phyloP scores from a whole-genome alignment of 2,888 invertebrate genomes.

The Drosophila emarginata region DNA sequence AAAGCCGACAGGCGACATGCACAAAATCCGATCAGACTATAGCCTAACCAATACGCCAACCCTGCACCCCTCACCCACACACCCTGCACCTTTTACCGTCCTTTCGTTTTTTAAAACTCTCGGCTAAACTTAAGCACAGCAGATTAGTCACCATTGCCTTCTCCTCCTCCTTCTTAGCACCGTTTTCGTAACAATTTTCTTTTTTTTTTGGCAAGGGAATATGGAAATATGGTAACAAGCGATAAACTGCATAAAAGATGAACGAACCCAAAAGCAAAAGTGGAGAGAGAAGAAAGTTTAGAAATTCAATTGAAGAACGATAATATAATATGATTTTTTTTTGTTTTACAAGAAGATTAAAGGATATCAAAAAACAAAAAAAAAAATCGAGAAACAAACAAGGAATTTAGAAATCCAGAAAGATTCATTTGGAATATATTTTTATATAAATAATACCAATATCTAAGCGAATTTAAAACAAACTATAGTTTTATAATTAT shows the following conservation, averaged over 20 bases:
- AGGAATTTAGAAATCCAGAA: too few relatives aligned
- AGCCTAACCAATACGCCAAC: constrained; percentile 2
- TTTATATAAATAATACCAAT: too few relatives aligned
- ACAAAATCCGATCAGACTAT: constrained; percentile 61
- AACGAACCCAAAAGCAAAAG: not conserved
- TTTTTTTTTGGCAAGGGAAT: constrained; percentile 31
- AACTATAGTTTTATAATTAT: too few relatives aligned
- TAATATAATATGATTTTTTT: too few relatives aligned
- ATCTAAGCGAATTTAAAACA: too few relatives aligned
- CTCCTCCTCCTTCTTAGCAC: not conserved
- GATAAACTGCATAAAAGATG: not conserved
- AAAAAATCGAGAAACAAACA: too few relatives aligned
- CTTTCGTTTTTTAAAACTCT: constrained; percentile 43
- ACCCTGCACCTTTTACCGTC: not conserved
- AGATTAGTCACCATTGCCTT: constrained; percentile 41
- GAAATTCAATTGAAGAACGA: not conserved
- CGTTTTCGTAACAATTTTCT: constrained; percentile 28
- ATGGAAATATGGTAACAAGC: constrained; percentile 40
- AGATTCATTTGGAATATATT: too few relatives aligned
- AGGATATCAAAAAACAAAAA: too few relatives aligned
- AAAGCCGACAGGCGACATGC: constrained; percentile 72
- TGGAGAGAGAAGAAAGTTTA: not conserved
- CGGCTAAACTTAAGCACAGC: constrained; percentile 55
- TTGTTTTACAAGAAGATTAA: too few relatives aligned
- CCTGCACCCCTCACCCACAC: not conserved